Evolutionary conservation across 2,797 vertebrate genomes (phyloP), one percentile per base, ranked within the genome.

Genomic region (Crocodylus rhombifer): DNA sequence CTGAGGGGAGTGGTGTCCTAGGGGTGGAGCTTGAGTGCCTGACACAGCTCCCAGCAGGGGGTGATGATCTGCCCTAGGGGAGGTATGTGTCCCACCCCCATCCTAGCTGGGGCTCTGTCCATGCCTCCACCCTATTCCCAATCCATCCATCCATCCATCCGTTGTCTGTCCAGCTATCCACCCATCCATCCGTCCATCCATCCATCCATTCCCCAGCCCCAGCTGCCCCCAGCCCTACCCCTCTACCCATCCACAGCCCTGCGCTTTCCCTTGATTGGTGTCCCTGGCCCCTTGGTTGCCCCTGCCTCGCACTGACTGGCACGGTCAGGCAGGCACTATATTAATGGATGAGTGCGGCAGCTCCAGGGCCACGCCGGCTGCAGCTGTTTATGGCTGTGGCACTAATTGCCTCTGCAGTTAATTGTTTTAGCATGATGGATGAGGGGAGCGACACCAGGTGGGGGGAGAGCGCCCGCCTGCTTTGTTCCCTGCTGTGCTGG

Each of bases 371-470:
- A 3, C 56, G 7, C 69, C 36, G 25, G 55, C 36, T 65, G 77
- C 88, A 90, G 82, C 64, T 90, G 88, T 84, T 84, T 78, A 74
- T 74, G 57, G 84, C 80, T 23, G 84, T 51, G 30, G 55, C 23
- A 80, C 74, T 91, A 74, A 87, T 87, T 91, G 89, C 61, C 21
- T 33, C 33, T 56, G 89, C 80, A 61, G 78, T 78, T 79, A 75
- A 87, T 83, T 87, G 80, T 86, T 84, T 71, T 77, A n/a, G 57
- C 57, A 15, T 91, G 89, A 82, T 86, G 51, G 89, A 86, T 91
- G 79, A 74, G 30, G 56, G 18, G 28, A 33, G 51, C 30, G 79
- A 78, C 57, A 82, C 17, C 12, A 5, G 67, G 33, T 13, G 69
- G 12, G 5, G 69, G 42, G 42, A 42, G 36, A 15, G 30, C 3